These are phyloP conservation scores for Spodoptera littoralis DNA, from an alignment of 2,888 invertebrate species.

Conservation along the genomic window DNA sequence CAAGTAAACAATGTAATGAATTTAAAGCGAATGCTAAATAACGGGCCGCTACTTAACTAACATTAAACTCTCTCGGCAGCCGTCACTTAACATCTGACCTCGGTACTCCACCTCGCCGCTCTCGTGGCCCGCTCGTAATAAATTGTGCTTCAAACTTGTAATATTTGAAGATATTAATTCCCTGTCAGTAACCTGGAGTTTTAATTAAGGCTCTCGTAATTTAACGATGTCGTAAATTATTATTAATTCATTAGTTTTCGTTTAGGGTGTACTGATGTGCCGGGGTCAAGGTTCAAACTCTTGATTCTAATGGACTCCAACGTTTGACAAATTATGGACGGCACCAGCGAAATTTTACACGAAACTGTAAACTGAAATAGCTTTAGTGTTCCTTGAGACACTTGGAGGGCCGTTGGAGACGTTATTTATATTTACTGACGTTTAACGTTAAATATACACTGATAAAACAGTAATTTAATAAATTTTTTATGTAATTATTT, in stretches of 20 bases:
- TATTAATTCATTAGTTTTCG: conserved; percentile 53
- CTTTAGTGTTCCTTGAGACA: neutral
- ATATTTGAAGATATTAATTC: conserved; percentile 61
- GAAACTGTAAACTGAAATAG: conserved; percentile 12
- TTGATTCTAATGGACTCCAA: conserved; percentile 26
- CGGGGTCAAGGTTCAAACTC: conserved; percentile 24
- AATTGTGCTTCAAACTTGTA: conserved; percentile 59
- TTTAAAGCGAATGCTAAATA: neutral
- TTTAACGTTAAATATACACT: too few species aligned
- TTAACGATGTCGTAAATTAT: conserved; percentile 53
- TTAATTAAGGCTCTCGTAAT: conserved; percentile 55
- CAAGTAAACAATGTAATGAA: too few species aligned
- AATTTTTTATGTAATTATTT: too few species aligned
- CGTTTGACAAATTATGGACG: conserved; percentile 32
- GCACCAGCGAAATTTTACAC: conserved; percentile 1
- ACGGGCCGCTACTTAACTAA: conserved; percentile 1
- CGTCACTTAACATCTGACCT: conserved; percentile 33
- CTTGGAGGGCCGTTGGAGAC: too few species aligned
- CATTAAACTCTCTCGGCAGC: conserved; percentile 5
- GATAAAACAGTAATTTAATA: too few species aligned
- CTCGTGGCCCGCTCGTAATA: conserved; percentile 48
- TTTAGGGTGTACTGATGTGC: conserved; percentile 26
- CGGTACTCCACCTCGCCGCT: conserved; percentile 16
- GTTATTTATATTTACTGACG: too few species aligned
- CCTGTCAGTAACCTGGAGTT: conserved; percentile 59